Conservation (phyloP, 2,113 vertebrate species). For the Hippocampus comes region DNA sequence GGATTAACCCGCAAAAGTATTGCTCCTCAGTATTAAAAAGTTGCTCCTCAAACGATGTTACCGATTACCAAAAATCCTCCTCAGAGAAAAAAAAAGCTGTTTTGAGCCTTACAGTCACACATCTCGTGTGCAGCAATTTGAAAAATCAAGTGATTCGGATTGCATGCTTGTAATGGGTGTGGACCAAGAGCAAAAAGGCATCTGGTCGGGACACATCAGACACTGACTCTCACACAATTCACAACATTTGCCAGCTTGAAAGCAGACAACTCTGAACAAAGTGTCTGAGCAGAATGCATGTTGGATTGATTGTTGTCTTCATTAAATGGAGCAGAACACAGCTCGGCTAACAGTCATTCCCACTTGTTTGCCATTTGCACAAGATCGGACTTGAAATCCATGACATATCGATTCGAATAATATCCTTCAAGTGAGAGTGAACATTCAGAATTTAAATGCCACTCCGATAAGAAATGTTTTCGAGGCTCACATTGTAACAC, state of each 20-base stretch:
- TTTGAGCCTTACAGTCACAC: too few relatives aligned
- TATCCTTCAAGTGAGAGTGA: background rate
- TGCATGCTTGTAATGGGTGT: background rate
- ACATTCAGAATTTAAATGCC: constrained; percentile 28
- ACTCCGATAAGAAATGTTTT: background rate
- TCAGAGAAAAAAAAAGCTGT: too few relatives aligned
- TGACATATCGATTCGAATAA: background rate
- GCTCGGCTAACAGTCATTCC: background rate
- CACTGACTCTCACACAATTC: background rate
- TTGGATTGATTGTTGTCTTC: constrained; percentile 3
- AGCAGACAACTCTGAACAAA: background rate
- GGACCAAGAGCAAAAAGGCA: background rate
- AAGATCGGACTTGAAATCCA: constrained; percentile 14
- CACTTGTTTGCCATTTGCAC: constrained; percentile 16
- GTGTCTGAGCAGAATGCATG: background rate
- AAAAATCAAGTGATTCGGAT: background rate
- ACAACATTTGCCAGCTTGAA: background rate
- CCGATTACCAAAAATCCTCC: too few relatives aligned
- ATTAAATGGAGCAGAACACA: constrained; percentile 10
- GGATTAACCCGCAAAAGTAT: too few relatives aligned
- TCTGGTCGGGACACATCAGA: background rate
- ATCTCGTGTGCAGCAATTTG: background rate
- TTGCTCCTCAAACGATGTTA: too few relatives aligned
- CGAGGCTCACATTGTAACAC: background rate
- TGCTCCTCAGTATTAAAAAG: too few relatives aligned